These are phyloP conservation scores for Dendrocincla tyrannina DNA, from an alignment of 2,797 vertebrate genomes.

Conservation along the genomic window DNA sequence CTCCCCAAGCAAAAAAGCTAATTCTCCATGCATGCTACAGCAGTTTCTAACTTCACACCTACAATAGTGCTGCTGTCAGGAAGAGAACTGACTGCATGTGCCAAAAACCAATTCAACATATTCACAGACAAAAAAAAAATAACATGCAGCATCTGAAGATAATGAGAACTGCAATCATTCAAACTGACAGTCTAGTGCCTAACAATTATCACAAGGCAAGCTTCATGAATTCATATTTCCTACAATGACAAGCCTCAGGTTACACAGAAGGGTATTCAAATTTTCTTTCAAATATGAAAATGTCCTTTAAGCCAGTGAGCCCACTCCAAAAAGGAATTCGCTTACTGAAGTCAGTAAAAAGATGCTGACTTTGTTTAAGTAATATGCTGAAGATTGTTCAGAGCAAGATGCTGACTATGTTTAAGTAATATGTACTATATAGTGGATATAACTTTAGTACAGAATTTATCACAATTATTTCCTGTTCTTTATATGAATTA, in stretches of 20 bases:
- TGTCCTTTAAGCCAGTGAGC: conserved; percentile 1
- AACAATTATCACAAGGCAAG: conserved; percentile 63
- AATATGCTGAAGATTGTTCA: conserved; percentile 1
- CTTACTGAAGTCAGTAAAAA: conserved; percentile 3
- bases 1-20: background rate
- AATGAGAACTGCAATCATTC: conserved; percentile 72
- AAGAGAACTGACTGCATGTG: conserved; percentile 49
- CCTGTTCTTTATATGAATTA: background rate
- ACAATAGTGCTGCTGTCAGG: conserved; percentile 61
- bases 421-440: background rate
- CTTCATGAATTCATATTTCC: conserved; percentile 58
- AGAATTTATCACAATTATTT: background rate
- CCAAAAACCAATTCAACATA: conserved; percentile 69
- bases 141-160: conserved; percentile 57
- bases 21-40: conserved; percentile 34
- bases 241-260: conserved; percentile 48
- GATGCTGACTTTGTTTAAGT: background rate
- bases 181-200: conserved; percentile 64
- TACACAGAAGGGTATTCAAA: conserved; percentile 41
- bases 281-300: conserved; percentile 41
- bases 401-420: background rate
- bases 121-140: conserved; percentile 69
- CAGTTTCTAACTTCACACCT: conserved; percentile 60
- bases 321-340: conserved; percentile 17
- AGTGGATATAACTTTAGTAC: background rate